Conservation (phyloP, 2,113 vertebrate genomes). For the Apeltes quadracus region DNA sequence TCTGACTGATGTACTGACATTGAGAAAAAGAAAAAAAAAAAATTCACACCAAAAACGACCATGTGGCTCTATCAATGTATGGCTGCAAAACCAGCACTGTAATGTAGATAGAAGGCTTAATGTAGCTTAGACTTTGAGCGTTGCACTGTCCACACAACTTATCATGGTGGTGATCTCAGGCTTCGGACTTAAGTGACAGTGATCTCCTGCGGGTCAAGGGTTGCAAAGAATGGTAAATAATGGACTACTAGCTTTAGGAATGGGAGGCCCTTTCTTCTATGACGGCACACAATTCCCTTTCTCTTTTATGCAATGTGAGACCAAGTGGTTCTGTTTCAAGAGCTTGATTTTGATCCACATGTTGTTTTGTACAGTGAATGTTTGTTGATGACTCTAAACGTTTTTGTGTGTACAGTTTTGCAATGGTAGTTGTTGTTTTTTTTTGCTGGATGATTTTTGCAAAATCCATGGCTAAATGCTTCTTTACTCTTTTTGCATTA, state of each 20-base stretch:
- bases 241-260: slow-evolving; percentile 64
- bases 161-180: slow-evolving; percentile 53
- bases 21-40: slow-evolving; percentile 16
- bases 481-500: slow-evolving; percentile 42
- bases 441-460: slow-evolving; percentile 54
- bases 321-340: slow-evolving; percentile 94
- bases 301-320: slow-evolving; percentile 63
- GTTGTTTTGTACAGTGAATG: slow-evolving; percentile 56
- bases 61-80: slow-evolving; percentile 35
- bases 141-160: slow-evolving; percentile 54
- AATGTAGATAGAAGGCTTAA: slow-evolving; percentile 50
- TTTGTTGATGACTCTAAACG: slow-evolving; percentile 51
- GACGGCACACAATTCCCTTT: slow-evolving; percentile 34
- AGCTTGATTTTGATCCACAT: slow-evolving; percentile 79
- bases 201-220: slow-evolving; percentile 28
- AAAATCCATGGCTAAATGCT: slow-evolving; percentile 46
- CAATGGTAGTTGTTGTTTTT: slow-evolving; percentile 25
- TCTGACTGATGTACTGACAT: slow-evolving; percentile 77
- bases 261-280: slow-evolving; percentile 30
- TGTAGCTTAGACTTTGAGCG: slow-evolving; percentile 47
- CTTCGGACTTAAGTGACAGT: slow-evolving; percentile 44
- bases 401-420: slow-evolving; percentile 46
- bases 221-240: slow-evolving; percentile 25
- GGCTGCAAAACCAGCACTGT: slow-evolving; percentile 65
- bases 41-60: slow-evolving; percentile 56